These are phyloP conservation scores for Didymodactylos carnosus DNA, from an alignment of 2,888 invertebrate genomes.

Conservation along the genomic window DNA sequence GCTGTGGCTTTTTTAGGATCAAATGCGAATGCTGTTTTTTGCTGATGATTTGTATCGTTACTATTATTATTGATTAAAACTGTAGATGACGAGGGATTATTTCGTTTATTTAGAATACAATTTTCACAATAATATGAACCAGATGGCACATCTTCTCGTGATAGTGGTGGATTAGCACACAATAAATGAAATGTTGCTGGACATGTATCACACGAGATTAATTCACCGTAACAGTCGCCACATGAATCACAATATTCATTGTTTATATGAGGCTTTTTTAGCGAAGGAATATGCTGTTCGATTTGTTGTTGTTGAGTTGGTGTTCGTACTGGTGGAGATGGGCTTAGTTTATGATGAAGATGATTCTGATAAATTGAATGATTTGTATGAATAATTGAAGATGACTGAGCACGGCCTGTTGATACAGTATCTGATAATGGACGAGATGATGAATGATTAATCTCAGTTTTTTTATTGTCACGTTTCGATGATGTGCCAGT, in stretches of 20 bases:
- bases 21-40: constrained; percentile 3
- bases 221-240: constrained; percentile 64
- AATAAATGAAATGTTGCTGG: constrained; percentile 82
- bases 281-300: too few relatives aligned
- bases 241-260: constrained; percentile 83
- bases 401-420: too few relatives aligned
- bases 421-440: too few relatives aligned
- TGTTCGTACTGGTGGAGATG: too few relatives aligned
- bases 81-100: constrained; percentile 5
- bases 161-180: constrained; percentile 84
- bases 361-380: too few relatives aligned
- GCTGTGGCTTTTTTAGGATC: constrained; percentile 17
- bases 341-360: not conserved
- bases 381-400: too few relatives aligned
- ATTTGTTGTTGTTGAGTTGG: not conserved
- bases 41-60: constrained; percentile 16
- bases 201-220: constrained; percentile 83
- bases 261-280: constrained; percentile 40
- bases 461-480: too few relatives aligned
- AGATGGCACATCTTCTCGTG: constrained; percentile 64
- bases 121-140: constrained; percentile 78
- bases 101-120: constrained; percentile 37
- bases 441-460: too few relatives aligned
- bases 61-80: too few relatives aligned
- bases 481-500: too few relatives aligned